A percentile compares a stretch with the other conserved stretches of the same genome.
phyloP scores from a whole-genome alignment of 1,140 invertebrate genomes.

The Sminthurides bifidus region DNA sequence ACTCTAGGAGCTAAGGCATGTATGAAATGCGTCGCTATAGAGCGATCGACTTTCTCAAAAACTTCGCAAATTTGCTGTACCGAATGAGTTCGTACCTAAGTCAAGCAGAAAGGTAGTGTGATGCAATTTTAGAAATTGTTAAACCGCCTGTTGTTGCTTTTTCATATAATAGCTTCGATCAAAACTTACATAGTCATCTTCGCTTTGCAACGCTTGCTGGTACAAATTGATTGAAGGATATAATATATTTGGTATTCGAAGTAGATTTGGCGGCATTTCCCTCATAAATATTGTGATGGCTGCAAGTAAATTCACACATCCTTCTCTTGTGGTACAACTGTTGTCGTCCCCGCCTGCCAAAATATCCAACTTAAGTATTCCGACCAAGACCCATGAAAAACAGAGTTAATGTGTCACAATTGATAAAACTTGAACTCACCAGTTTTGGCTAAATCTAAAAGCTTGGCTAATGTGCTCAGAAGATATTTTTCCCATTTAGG shows the following conservation, averaged over 20 bases:
- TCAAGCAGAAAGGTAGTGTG: not conserved
- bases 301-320: conserved; percentile 13
- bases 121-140: not conserved
- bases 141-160: no score
- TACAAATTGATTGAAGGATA: conserved; percentile 90
- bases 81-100: conserved; percentile 16
- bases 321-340: conserved; percentile 6
- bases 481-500: conserved; percentile 64
- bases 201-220: conserved; percentile 67
- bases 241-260: conserved; percentile 64
- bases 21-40: conserved; percentile 63
- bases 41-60: conserved; percentile 49
- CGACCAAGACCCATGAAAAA: no score
- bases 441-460: conserved; percentile 80
- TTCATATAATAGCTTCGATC: no score
- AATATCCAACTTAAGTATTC: no score
- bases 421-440: conserved; percentile 12
- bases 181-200: conserved; percentile 51
- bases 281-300: conserved; percentile 77
- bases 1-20: conserved; percentile 63
- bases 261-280: conserved; percentile 61
- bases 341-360: conserved; percentile 19
- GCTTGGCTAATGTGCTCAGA: conserved; percentile 72
- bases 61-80: conserved; percentile 26
- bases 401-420: not conserved